These are phyloP conservation scores for Cyaniris semiargus DNA, from an alignment of 2,888 invertebrate species.

Conservation along the genomic window DNA sequence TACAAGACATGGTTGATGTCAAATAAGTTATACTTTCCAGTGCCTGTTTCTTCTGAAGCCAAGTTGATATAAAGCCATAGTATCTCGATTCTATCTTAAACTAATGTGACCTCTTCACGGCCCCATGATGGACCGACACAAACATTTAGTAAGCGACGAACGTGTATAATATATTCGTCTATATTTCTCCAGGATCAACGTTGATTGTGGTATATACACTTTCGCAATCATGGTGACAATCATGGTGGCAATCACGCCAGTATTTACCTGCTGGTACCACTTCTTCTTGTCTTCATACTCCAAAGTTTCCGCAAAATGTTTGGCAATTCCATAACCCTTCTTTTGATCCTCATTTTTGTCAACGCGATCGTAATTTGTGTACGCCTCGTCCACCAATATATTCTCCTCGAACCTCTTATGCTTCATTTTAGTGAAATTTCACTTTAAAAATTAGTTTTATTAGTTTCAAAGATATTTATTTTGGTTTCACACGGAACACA, in stretches of 20 bases:
- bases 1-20: no score
- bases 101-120: no score
- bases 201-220: neutral
- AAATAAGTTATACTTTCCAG: no score
- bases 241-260: neutral
- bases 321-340: slow-evolving; percentile 70
- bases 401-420: slow-evolving; percentile 77
- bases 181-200: neutral
- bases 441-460: slow-evolving; percentile 1
- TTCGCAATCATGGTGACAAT: neutral
- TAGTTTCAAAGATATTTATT: slow-evolving; percentile 24
- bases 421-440: slow-evolving; percentile 56
- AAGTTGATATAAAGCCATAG: no score
- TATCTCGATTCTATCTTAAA: no score
- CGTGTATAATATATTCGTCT: neutral
- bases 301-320: slow-evolving; percentile 71
- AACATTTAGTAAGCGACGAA: neutral
- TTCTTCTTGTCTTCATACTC: slow-evolving; percentile 80
- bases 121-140: neutral
- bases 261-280: slow-evolving; percentile 83
- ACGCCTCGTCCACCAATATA: slow-evolving; percentile 72
- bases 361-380: slow-evolving; percentile 66
- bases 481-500: slow-evolving; percentile 25
- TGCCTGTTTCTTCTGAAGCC: no score
- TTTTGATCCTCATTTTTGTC: slow-evolving; percentile 73